Base-by-base conservation (phyloP, 2,113 vertebrate genomes). In the Cervus canadensis region DNA sequence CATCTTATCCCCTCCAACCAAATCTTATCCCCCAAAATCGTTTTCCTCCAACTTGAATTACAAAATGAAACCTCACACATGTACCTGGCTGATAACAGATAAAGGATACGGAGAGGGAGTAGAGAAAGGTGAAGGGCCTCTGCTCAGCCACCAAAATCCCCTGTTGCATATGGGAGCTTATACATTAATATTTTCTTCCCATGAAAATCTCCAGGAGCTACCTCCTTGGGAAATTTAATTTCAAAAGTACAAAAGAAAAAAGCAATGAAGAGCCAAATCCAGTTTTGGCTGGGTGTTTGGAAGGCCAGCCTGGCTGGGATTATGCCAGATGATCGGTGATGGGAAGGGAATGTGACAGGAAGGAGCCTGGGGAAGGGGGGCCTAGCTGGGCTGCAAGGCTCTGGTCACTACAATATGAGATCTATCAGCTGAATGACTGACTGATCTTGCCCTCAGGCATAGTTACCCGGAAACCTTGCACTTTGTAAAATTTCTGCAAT, bases 321-420 rank as follows among this genome's bases (percentile, higher is more conserved):
- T 33, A 50, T 16, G 56, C 19, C 17, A 71, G 78, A 33, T 7
- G 30, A 50, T 16, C 21, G 25, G 3, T 13, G 60, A 14, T 1
- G n/a, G 25, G 40, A 43, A 11, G 15, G 40, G 28, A 33, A 54
- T 64, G 11, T 43, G 16, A 12, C 54, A 2, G 7, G 23, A 21
- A 48, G n/a, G 28, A 16, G 28, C 15, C 11, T 3, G 5, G 3
- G 45, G 21, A 36, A 36, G 45, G 33, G 13, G 43, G 30, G 26
- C 2, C 15, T 25, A 33, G 28, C 40, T 50, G 11, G 45, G 9
- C 36, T 48, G 14, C 28, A 30, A 82, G 94, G 23, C 21, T 2
- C 11, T 17, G 40, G 59, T 71, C 21, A 19, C 5, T 79, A 8
- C 0, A 0, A 1, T 2, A 0, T 2, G 54, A 43, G 33, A 19